A percentile compares a stretch with the other conserved stretches of the same genome.
phyloP scores from a whole-genome alignment of 2,797 vertebrate species.

The Threskiornis aethiopicus region DNA sequence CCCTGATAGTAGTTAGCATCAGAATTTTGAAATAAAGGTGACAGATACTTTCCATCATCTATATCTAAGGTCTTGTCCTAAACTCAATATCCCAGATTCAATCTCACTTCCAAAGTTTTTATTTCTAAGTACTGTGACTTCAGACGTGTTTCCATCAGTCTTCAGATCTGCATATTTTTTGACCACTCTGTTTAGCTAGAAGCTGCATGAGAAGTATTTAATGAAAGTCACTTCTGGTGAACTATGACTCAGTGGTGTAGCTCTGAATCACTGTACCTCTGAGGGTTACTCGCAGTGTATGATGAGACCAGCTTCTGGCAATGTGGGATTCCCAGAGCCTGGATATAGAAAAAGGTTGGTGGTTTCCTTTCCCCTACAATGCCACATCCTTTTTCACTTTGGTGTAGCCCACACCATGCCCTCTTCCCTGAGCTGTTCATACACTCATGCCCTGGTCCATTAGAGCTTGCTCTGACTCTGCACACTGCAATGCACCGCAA shows the following conservation, averaged over 20 bases:
- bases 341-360: neutral
- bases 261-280: neutral
- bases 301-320: neutral
- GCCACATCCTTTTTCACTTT: neutral
- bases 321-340: neutral
- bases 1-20: neutral
- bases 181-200: neutral
- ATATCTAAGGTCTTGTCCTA: neutral
- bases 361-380: neutral
- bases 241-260: neutral
- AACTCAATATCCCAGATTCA: neutral
- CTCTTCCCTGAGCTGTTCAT: neutral
- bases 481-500: fast-evolving
- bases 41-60: neutral
- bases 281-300: neutral
- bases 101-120: neutral
- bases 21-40: neutral
- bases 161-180: neutral
- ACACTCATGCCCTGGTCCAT: neutral
- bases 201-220: neutral
- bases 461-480: neutral
- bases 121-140: neutral
- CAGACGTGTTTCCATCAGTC: neutral
- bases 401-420: neutral
- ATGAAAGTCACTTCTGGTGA: neutral